Conservation (phyloP, 2,113 vertebrate genomes). For the Pygoscelis adeliae region DNA sequence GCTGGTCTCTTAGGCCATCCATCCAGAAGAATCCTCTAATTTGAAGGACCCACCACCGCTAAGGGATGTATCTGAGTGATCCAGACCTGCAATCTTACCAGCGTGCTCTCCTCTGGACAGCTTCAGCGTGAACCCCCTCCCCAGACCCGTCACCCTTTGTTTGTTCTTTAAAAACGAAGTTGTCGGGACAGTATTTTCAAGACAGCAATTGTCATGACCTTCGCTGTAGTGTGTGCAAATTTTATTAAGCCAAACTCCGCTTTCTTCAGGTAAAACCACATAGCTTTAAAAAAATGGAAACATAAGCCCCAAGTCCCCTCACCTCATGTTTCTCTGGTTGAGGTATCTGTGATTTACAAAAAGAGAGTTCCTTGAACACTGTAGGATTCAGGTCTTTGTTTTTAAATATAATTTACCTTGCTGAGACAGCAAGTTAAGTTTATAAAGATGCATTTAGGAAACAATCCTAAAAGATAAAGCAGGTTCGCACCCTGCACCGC, state of each 20-base stretch:
- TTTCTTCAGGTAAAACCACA: conserved; percentile 75
- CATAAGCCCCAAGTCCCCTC: conserved; percentile 61
- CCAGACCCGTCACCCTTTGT: not conserved
- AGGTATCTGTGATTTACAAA: conserved; percentile 82
- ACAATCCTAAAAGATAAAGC: conserved; percentile 86
- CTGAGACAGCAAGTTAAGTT: conserved; percentile 82
- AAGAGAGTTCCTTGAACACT: conserved; percentile 80
- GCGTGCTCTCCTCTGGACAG: conserved; percentile 15
- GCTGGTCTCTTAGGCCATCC: not conserved
- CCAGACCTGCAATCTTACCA: not conserved
- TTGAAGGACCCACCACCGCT: not conserved
- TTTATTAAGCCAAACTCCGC: conserved; percentile 65
- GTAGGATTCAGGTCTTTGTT: conserved; percentile 71
- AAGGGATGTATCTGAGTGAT: not conserved
- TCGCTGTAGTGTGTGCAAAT: conserved; percentile 74
- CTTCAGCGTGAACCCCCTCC: not conserved
- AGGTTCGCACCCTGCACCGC: conserved; percentile 78
- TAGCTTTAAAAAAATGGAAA: conserved; percentile 73
- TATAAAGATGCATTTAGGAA: conserved; percentile 85
- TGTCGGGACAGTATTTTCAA: conserved; percentile 53
- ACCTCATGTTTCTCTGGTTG: conserved; percentile 70
- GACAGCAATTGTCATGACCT: conserved; percentile 59
- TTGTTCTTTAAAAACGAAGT: conserved; percentile 56
- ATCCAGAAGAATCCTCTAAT: not conserved
- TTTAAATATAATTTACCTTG: conserved; percentile 85